Base-by-base conservation (phyloP, 2,888 invertebrate genomes). In the Amphimallon solstitiale region DNA sequence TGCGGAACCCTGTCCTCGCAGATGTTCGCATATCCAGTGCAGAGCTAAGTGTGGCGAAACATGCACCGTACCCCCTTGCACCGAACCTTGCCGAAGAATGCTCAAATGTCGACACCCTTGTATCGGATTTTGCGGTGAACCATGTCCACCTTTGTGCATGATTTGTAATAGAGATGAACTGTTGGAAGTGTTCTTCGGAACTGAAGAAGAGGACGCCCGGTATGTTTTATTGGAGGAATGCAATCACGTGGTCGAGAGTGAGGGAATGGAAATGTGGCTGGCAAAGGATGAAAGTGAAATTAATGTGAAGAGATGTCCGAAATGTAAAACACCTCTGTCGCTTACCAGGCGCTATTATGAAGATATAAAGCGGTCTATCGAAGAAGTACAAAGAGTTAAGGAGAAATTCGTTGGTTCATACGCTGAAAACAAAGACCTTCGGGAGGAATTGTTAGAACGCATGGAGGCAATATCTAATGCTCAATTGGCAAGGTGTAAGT, bases 81-180 rank as follows among this genome's bases (percentile, higher is more conserved):
- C 67, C 12, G 74, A 78, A 76, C 79, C 82, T 6, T 87, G 87
- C 75, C 10, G 56, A n/a, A 74, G 71, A 64, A 62, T 14, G 14
- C 79, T 84, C 69, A 56, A 72, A 40, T 92, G 91, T 80, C 82
- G 83, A 0, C 90, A 91, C 80, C 75, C 76, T n/a, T 90, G 91
- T 80, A 84, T 88, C 75, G 90, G 91, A 9, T 84, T 90, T 59
- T 92, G 92, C 81, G 90, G 90, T n/a, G 91, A 92, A 78, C 84
- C 84, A 7, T 91, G 91, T 78, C 89, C 89, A 12, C 78, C 78
- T 29, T 74, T 86, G 59, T 92, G 91, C 81, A 79, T 83, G 23
- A 51, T 77, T 14, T 92, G 91, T 80, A 73, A 86, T 67, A 81
- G 83, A n/a, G 85, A 84, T 6, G 73, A 80, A 67, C 83, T 86